These are phyloP conservation scores for Esox masquinongy DNA, from an alignment of 2,797 vertebrate species.

Conservation along the genomic window DNA sequence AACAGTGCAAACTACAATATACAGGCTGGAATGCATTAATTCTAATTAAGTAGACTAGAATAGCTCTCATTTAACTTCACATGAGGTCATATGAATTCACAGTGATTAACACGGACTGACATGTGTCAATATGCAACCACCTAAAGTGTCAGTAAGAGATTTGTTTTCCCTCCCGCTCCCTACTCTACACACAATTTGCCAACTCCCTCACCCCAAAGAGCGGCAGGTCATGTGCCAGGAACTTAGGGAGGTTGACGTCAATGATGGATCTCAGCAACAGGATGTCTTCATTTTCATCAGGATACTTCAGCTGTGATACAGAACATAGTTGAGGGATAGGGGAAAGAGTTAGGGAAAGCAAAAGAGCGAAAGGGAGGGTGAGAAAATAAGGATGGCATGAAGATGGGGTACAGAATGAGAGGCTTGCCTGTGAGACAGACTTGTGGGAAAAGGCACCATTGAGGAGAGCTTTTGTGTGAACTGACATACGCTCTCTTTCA, in stretches of 20 bases:
- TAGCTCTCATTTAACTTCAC: slow-evolving; percentile 11
- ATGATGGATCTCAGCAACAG: slow-evolving; percentile 89
- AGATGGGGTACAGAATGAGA: slow-evolving; percentile 35
- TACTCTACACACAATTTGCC: background rate
- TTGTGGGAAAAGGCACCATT: slow-evolving; percentile 38
- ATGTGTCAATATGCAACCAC: slow-evolving; percentile 34
- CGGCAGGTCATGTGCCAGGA: slow-evolving; percentile 87
- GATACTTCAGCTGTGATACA: slow-evolving; percentile 80
- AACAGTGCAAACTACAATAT: background rate
- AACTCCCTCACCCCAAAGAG: slow-evolving; percentile 84
- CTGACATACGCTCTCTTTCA: slow-evolving; percentile 31
- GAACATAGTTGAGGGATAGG: slow-evolving; percentile 14
- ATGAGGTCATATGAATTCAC: slow-evolving; percentile 19
- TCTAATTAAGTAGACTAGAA: slow-evolving; percentile 16
- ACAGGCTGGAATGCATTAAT: background rate
- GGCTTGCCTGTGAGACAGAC: slow-evolving; percentile 18
- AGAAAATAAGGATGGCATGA: background rate
- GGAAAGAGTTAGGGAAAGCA: background rate
- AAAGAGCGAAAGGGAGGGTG: slow-evolving; percentile 12
- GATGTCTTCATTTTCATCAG: slow-evolving; percentile 88
- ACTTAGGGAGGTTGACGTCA: slow-evolving; percentile 91
- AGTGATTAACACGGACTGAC: slow-evolving; percentile 48
- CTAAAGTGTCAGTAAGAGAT: slow-evolving; percentile 15
- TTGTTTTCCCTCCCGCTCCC: too few species aligned
- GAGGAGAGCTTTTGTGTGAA: slow-evolving; percentile 29